Evolutionary conservation across 2,113 vertebrate species (phyloP).

Genomic region (Ictalurus punctatus): DNA sequence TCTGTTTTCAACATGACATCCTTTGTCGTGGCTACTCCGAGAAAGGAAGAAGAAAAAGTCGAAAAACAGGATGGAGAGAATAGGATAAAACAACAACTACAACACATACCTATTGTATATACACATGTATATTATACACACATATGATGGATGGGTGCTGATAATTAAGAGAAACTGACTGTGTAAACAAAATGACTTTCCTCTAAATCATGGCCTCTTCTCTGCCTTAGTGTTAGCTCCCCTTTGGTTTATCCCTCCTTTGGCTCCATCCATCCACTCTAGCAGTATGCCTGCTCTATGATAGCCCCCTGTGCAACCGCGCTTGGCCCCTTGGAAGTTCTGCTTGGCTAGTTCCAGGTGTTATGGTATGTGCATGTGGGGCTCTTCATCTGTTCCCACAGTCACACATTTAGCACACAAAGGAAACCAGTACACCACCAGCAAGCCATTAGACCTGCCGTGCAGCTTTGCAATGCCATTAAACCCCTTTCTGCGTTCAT

Average conservation of each 20-base stretch:
- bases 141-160: not conserved
- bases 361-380: constrained; percentile 63
- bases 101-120: not conserved
- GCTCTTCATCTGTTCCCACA: constrained; percentile 68
- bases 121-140: not conserved
- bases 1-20: constrained; percentile 42
- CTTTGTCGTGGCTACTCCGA: constrained; percentile 25
- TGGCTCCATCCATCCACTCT: constrained; percentile 36
- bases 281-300: constrained; percentile 51
- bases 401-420: constrained; percentile 62
- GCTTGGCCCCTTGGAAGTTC: constrained; percentile 68
- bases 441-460: constrained; percentile 49
- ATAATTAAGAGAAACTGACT: not conserved
- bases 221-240: not conserved
- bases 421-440: constrained; percentile 49
- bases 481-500: constrained; percentile 19
- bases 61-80: not conserved
- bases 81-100: not conserved
- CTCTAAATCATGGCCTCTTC: not conserved
- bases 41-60: not conserved
- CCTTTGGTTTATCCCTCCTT: constrained; percentile 7
- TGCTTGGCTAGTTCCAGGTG: constrained; percentile 78
- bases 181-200: constrained; percentile 23
- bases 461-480: constrained; percentile 33
- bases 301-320: constrained; percentile 63